A percentile compares a stretch with the other conserved stretches of the same genome.
phyloP scores from a whole-genome alignment of 1,140 invertebrate species.

The Palaemon carinicauda region DNA sequence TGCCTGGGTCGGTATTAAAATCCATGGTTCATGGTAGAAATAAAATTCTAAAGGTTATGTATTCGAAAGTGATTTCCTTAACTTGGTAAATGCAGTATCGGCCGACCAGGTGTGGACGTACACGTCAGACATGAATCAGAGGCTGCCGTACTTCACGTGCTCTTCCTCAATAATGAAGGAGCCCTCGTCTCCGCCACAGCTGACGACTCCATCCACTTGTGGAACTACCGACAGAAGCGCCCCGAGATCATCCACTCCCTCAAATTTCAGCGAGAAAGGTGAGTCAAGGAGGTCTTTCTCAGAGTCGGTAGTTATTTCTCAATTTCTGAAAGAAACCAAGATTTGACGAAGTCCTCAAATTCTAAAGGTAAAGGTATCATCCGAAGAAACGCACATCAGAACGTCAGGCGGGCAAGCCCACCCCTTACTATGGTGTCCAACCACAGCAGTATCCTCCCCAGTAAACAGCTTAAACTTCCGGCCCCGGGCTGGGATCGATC shows the following conservation, averaged over 20 bases:
- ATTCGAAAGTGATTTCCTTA: slow-evolving; percentile 45
- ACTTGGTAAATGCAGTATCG: slow-evolving; percentile 74
- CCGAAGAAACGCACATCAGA: no score
- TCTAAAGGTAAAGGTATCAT: no score
- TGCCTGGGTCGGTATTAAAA: no score
- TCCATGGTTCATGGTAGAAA: no score
- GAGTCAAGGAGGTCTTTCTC: slow-evolving; percentile 39
- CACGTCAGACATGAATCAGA: slow-evolving; percentile 84
- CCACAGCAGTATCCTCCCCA: no score
- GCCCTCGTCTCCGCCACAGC: slow-evolving; percentile 91
- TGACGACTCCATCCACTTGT: slow-evolving; percentile 94
- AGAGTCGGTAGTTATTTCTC: background rate
- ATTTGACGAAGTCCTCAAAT: background rate
- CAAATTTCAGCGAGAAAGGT: slow-evolving; percentile 97
- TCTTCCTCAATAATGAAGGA: slow-evolving; percentile 96
- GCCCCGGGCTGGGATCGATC: no score
- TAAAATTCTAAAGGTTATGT: background rate
- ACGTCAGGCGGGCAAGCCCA: no score
- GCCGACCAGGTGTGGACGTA: slow-evolving; percentile 92
- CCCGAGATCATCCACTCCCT: slow-evolving; percentile 94
- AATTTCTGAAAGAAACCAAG: background rate
- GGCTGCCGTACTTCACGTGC: slow-evolving; percentile 67
- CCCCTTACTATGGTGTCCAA: no score
- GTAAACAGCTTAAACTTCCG: no score
- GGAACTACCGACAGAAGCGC: slow-evolving; percentile 95